Percentiles rank a stretch among this genome's conserved stretches.
These are phyloP conservation scores for Catharus fuscescens DNA, from an alignment of 2,113 vertebrate species.

Conservation along the genomic window DNA sequence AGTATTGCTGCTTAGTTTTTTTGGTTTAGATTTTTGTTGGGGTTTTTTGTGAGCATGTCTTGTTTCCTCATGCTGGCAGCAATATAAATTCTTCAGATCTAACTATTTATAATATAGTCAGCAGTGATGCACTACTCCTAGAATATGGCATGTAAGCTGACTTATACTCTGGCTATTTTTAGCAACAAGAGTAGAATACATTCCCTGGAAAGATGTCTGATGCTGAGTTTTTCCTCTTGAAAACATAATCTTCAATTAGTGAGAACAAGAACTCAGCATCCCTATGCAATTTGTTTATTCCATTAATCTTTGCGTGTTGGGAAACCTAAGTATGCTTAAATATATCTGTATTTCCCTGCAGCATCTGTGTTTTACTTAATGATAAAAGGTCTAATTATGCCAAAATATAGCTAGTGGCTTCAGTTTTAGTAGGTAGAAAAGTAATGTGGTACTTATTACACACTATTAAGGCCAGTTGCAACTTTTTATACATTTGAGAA, in stretches of 20 bases:
- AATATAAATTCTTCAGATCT: not conserved
- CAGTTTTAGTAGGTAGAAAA: not conserved
- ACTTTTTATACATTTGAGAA: not conserved
- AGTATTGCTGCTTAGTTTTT: not conserved
- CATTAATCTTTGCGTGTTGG: not conserved
- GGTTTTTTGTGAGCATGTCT: not conserved
- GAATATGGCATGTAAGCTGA: not conserved
- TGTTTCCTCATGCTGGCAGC: not conserved
- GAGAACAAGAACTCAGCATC: slow-evolving; percentile 4
- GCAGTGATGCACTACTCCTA: not conserved
- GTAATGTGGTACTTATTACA: not conserved
- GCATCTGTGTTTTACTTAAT: not conserved
- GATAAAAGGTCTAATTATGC: not conserved
- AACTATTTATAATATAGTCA: slow-evolving; percentile 22
- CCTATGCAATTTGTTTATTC: slow-evolving; percentile 15
- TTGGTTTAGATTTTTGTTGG: not conserved
- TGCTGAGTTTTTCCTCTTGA: not conserved
- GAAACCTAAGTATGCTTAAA: not conserved
- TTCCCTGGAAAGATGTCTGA: slow-evolving; percentile 5
- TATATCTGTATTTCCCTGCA: not conserved
- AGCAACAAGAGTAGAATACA: not conserved
- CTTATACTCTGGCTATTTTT: not conserved
- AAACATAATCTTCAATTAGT: slow-evolving; percentile 35
- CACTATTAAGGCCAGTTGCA: not conserved
- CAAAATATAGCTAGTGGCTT: not conserved